A percentile compares a stretch with the other conserved stretches of the same genome.
Conservation (phyloP, 2,797 vertebrate species). For the Bradypodion ventrale region DNA sequence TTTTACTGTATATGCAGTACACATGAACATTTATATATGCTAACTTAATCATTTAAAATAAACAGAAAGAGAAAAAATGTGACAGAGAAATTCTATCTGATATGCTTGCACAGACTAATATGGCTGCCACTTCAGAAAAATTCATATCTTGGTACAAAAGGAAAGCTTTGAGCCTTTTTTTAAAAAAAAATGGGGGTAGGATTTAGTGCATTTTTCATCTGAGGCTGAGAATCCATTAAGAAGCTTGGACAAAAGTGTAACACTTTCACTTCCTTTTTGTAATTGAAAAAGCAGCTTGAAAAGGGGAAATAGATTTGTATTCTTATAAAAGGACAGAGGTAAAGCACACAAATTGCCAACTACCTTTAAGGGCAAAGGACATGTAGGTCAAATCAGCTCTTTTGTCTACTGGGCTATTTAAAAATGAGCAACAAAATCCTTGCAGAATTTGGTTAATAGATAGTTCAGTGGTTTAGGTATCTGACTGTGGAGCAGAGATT, state of each 20-base stretch:
- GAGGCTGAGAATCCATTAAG: slow-evolving; percentile 22
- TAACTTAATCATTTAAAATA: slow-evolving; percentile 11
- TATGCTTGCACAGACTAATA: too few species aligned
- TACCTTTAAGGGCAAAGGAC: background rate
- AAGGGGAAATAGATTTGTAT: slow-evolving; percentile 13
- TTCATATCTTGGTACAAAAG: background rate
- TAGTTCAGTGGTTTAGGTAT: too few species aligned
- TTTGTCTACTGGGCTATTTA: background rate
- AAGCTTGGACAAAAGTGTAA: slow-evolving; percentile 2
- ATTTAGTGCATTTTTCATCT: slow-evolving; percentile 4
- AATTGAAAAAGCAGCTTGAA: background rate
- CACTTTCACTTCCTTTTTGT: slow-evolving; percentile 27
- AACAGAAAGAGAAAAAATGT: slow-evolving; percentile 13
- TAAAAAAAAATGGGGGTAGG: too few species aligned
- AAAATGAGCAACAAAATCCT: background rate
- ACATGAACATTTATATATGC: slow-evolving; percentile 7
- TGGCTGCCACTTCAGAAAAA: too few species aligned
- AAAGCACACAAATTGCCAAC: background rate
- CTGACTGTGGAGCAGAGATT: too few species aligned
- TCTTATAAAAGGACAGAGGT: background rate
- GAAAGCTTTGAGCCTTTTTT: slow-evolving; percentile 3
- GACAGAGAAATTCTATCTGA: background rate
- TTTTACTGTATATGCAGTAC: background rate
- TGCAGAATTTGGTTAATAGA: background rate
- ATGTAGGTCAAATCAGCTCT: background rate